A percentile compares a stretch with the other conserved stretches of the same genome.
These are phyloP conservation scores for Gopherus evgoodei DNA, from an alignment of 2,113 vertebrate genomes.

Conservation along the genomic window DNA sequence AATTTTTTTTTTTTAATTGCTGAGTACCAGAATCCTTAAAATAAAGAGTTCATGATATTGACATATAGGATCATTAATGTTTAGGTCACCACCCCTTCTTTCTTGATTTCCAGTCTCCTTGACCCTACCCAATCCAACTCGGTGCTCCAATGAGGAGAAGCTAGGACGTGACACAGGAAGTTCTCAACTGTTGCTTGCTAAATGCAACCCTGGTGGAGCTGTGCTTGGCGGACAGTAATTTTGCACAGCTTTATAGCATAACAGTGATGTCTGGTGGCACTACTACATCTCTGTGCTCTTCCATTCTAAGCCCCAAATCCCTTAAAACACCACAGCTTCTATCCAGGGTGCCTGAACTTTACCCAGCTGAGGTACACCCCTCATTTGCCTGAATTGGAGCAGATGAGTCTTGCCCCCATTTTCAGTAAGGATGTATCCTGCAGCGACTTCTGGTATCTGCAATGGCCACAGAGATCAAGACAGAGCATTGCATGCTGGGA, in stretches of 20 bases:
- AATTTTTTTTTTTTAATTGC: not conserved
- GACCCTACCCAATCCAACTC: not conserved
- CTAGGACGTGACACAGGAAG: too few relatives aligned
- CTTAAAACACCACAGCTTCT: not conserved
- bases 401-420: not conserved
- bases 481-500: rapidly evolving
- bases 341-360: not conserved
- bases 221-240: not conserved
- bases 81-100: not conserved
- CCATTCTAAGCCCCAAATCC: not conserved
- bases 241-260: too few relatives aligned
- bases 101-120: not conserved
- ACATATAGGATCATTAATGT: too few relatives aligned
- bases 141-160: not conserved
- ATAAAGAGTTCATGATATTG: too few relatives aligned
- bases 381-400: not conserved
- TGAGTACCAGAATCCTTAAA: not conserved
- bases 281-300: not conserved
- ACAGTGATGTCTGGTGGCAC: too few relatives aligned
- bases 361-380: not conserved
- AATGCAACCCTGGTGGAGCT: too few relatives aligned
- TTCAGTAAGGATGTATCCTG: not conserved
- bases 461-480: rapidly evolving
- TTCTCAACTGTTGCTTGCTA: too few relatives aligned
- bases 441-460: not conserved